A percentile compares a stretch with the other conserved stretches of the same genome.
phyloP scores from a whole-genome alignment of 2,797 vertebrate species.

The Apodemus agrarius region DNA sequence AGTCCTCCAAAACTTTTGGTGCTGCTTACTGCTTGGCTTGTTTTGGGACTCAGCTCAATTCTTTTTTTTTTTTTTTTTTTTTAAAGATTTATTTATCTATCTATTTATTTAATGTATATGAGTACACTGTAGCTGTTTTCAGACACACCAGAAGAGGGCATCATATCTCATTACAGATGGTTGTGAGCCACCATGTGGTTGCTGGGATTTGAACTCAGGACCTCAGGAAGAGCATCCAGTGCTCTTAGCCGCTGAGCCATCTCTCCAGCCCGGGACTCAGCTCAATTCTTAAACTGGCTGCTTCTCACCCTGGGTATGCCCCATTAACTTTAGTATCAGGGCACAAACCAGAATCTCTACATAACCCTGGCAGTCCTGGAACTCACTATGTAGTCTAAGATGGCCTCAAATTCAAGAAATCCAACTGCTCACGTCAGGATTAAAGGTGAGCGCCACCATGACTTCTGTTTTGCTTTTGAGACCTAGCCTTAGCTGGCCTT shows the following conservation, averaged over 20 bases:
- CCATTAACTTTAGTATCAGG: neutral
- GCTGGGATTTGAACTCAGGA: no score
- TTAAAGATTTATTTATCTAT: no score
- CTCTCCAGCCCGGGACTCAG: no score
- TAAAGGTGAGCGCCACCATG: neutral
- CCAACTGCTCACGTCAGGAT: neutral
- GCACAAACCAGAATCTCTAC: neutral
- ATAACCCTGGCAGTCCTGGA: neutral
- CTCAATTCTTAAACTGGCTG: conserved; percentile 1
- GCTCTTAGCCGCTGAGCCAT: no score
- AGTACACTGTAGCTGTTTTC: no score
- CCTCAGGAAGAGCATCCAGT: no score
- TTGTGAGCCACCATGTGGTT: no score
- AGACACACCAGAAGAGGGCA: no score
- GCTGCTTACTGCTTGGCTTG: conserved; percentile 84
- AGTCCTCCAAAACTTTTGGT: conserved; percentile 62
- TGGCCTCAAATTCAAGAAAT: neutral
- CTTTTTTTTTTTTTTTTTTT: no score
- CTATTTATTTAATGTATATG: no score
- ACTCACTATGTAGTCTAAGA: neutral
- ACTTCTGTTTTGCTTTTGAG: neutral
- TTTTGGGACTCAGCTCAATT: conserved; percentile 44
- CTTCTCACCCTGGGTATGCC: conserved; percentile 21
- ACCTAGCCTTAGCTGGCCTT: neutral
- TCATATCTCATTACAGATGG: no score